Percentiles rank a stretch among this genome's conserved stretches.
Evolutionary conservation across 2,888 invertebrate species (phyloP).

Genomic region (Tortrix viridana): DNA sequence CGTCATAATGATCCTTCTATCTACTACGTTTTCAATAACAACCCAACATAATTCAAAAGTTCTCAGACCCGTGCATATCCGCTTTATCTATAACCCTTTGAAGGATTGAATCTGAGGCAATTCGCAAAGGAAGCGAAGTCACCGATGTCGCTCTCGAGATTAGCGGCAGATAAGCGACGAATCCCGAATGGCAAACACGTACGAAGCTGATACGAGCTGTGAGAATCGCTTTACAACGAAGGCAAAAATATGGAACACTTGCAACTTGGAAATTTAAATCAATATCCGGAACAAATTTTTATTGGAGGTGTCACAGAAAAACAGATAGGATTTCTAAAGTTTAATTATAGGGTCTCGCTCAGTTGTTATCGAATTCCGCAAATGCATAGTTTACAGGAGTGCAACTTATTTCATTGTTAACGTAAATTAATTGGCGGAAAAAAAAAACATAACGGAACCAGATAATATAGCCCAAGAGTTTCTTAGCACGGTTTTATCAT

Average conservation of each 20-base stretch:
- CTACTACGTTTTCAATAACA: too few relatives aligned
- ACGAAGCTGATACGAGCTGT: slow-evolving; percentile 12
- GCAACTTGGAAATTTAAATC: slow-evolving; percentile 4
- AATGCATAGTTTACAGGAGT: too few relatives aligned
- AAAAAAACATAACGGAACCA: too few relatives aligned
- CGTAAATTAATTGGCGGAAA: too few relatives aligned
- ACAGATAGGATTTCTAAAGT: too few relatives aligned
- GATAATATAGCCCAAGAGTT: too few relatives aligned
- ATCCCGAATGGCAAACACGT: slow-evolving; percentile 19
- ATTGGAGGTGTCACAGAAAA: neutral
- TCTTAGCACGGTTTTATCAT: too few relatives aligned
- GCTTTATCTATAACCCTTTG: slow-evolving; percentile 9
- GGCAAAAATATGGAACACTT: slow-evolving; percentile 10
- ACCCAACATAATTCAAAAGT: neutral
- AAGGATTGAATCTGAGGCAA: slow-evolving; percentile 10
- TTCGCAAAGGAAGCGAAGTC: slow-evolving; percentile 8
- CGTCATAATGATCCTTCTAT: too few relatives aligned
- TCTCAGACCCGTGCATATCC: slow-evolving; percentile 3
- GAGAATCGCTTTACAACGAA: neutral
- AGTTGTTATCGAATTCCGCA: too few relatives aligned
- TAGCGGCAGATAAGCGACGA: slow-evolving; percentile 16
- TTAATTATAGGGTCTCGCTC: too few relatives aligned
- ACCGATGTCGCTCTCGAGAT: slow-evolving; percentile 14
- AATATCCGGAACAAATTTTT: neutral
- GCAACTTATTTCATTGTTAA: too few relatives aligned